phyloP scores from a whole-genome alignment of 2,888 invertebrate genomes.

The Hemithea aestivaria region DNA sequence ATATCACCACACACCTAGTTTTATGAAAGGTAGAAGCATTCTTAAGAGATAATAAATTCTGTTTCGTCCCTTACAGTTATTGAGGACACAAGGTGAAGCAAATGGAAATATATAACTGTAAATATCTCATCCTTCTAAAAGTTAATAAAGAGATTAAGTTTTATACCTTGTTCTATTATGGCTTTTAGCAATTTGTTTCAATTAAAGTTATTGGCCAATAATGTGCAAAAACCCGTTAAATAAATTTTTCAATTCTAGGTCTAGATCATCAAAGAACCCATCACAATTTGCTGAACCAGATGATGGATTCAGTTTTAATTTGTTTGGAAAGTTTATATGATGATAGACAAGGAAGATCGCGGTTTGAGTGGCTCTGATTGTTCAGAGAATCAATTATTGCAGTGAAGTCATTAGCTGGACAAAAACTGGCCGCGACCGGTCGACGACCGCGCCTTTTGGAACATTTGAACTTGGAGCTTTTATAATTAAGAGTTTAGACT shows the following conservation, averaged over 20 bases:
- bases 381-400: conserved; percentile 54
- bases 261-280: conserved; percentile 4
- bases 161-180: too few species aligned
- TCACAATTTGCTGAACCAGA: conserved; percentile 5
- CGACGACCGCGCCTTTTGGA: conserved; percentile 33
- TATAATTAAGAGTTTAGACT: too few species aligned
- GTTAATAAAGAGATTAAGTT: too few species aligned
- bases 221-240: neutral
- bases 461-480: conserved; percentile 3
- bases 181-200: too few species aligned
- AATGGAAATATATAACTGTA: too few species aligned
- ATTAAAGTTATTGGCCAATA: too few species aligned
- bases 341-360: conserved; percentile 25
- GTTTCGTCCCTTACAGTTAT: too few species aligned
- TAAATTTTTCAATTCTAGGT: neutral
- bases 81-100: too few species aligned
- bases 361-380: conserved; percentile 33
- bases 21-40: too few species aligned
- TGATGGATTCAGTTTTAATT: conserved; percentile 13
- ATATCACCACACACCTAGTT: too few species aligned
- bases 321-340: conserved; percentile 19
- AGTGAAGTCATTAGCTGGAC: conserved; percentile 44
- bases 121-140: too few species aligned
- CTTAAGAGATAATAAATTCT: too few species aligned
- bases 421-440: conserved; percentile 41